Percentiles rank a stretch among this genome's conserved stretches.
These are phyloP conservation scores for Natrix natrix DNA, from an alignment of 2,797 vertebrate species.

Conservation along the genomic window DNA sequence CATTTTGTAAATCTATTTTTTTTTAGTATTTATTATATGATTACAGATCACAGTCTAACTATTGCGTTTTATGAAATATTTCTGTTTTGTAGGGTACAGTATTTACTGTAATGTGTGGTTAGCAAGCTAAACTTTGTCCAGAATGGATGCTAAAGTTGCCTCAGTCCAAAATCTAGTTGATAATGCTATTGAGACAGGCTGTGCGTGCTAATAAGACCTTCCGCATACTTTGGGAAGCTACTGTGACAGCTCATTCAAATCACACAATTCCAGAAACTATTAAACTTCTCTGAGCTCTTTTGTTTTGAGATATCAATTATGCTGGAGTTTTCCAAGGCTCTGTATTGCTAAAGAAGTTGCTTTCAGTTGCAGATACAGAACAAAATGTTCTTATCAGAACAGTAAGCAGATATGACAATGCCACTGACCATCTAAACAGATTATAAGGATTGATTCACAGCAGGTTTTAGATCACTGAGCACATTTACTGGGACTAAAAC, in stretches of 20 bases:
- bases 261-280: not conserved
- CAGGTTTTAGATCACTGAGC: not conserved
- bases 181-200: not conserved
- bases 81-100: not conserved
- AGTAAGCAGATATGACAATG: not conserved
- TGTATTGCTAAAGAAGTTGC: not conserved
- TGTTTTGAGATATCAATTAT: not conserved
- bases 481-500: not conserved
- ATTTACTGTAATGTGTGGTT: not conserved
- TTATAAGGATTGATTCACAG: constrained; percentile 47
- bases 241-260: not conserved
- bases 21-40: constrained; percentile 18
- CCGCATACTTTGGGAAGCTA: not conserved
- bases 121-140: not conserved
- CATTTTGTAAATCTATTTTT: constrained; percentile 27
- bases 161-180: not conserved
- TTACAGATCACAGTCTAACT: not conserved
- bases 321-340: not conserved
- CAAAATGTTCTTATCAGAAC: not conserved
- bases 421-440: constrained; percentile 36
- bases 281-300: not conserved
- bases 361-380: not conserved
- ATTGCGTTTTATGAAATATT: not conserved
- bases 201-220: not conserved
- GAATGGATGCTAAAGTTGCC: not conserved